phyloP scores from a whole-genome alignment of 2,797 vertebrate genomes.

The Halcyon badia region DNA sequence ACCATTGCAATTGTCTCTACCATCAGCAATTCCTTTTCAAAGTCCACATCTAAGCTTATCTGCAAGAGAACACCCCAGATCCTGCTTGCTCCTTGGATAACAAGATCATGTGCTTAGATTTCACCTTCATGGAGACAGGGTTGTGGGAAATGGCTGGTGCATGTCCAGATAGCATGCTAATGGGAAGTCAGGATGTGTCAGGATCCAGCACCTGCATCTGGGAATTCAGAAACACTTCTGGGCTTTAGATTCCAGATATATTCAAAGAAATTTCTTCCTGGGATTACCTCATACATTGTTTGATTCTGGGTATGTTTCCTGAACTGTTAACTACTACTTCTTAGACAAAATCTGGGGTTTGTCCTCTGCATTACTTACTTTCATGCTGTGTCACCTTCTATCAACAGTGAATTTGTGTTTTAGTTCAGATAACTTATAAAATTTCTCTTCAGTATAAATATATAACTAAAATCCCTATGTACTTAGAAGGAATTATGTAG shows the following conservation, averaged over 20 bases:
- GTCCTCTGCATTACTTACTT: neutral
- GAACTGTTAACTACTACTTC: neutral
- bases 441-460: neutral
- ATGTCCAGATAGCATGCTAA: neutral
- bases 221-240: neutral
- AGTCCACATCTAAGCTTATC: neutral
- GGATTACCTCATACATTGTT: neutral
- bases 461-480: neutral
- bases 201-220: neutral
- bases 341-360: neutral
- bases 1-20: neutral
- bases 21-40: conserved; percentile 39
- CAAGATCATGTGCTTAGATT: conserved; percentile 20
- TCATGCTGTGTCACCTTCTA: neutral
- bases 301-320: neutral
- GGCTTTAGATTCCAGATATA: neutral
- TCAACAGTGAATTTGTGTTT: neutral
- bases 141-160: neutral
- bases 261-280: neutral
- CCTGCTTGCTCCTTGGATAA: conserved; percentile 34
- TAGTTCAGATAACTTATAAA: neutral
- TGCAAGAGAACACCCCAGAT: conserved; percentile 51
- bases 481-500: neutral
- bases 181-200: neutral
- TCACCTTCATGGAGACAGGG: conserved; percentile 13